Evolutionary conservation across 2,113 vertebrate genomes (phyloP).

Genomic region (Paedocypris sp.): DNA sequence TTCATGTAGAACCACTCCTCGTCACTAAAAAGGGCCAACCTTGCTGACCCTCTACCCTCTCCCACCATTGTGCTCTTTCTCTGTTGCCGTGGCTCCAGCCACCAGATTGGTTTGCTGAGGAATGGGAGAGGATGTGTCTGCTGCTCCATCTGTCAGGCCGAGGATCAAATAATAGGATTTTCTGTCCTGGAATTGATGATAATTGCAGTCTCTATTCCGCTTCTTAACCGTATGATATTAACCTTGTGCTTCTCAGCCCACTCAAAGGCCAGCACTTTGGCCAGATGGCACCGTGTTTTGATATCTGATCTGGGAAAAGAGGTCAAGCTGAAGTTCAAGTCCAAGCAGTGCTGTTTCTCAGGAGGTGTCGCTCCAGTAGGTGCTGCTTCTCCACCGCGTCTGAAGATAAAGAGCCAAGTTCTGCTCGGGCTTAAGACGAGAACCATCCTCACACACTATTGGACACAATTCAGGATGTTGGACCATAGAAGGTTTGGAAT

Average conservation of each 20-base stretch:
- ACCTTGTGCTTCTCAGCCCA: slow-evolving; percentile 62
- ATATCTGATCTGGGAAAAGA: slow-evolving; percentile 59
- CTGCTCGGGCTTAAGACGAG: no score
- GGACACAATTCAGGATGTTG: no score
- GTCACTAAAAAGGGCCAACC: slow-evolving; percentile 36
- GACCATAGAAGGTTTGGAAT: no score
- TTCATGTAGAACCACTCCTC: slow-evolving; percentile 39
- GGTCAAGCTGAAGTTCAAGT: slow-evolving; percentile 79
- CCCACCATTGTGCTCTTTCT: slow-evolving; percentile 50
- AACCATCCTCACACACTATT: no score
- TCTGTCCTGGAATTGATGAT: slow-evolving; percentile 71
- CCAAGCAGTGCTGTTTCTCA: slow-evolving; percentile 44
- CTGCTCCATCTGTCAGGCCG: slow-evolving; percentile 69
- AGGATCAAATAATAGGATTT: slow-evolving; percentile 64
- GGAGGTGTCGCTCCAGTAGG: slow-evolving; percentile 58
- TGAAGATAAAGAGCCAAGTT: no score
- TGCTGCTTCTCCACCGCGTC: slow-evolving; percentile 22
- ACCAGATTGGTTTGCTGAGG: slow-evolving; percentile 60
- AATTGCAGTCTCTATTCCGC: slow-evolving; percentile 69
- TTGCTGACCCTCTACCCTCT: slow-evolving; percentile 42
- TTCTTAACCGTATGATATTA: slow-evolving; percentile 69
- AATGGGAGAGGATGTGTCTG: slow-evolving; percentile 60
- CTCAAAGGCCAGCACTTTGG: slow-evolving; percentile 47
- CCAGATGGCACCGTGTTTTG: slow-evolving; percentile 76
- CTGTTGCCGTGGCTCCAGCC: slow-evolving; percentile 33